phyloP scores from a whole-genome alignment of 2,113 vertebrate species.

The Toxotes chatareus region DNA sequence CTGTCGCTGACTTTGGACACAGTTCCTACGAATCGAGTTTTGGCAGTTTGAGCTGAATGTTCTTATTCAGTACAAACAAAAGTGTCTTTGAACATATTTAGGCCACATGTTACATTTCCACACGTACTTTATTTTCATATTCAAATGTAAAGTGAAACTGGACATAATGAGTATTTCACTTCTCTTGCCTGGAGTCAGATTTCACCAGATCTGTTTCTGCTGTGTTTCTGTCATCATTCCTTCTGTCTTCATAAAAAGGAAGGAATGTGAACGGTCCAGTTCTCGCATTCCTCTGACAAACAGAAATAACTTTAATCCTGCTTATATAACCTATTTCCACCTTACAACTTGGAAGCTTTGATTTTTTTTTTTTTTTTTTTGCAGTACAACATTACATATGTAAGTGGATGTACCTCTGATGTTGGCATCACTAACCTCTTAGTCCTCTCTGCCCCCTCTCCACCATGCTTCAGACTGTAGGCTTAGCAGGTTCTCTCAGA shows the following conservation, averaged over 20 bases:
- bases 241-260: constrained; percentile 6
- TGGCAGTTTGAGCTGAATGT: neutral
- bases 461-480: constrained; percentile 30
- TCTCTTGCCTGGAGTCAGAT: neutral
- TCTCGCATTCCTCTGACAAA: constrained; percentile 15
- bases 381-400: neutral
- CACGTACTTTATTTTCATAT: neutral
- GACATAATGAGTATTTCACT: neutral
- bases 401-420: constrained; percentile 3
- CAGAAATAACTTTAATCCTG: constrained; percentile 3
- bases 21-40: neutral
- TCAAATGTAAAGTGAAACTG: neutral
- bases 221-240: constrained; percentile 12
- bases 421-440: constrained; percentile 19
- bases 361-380: neutral
- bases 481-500: constrained; percentile 34
- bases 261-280: constrained; percentile 22
- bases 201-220: neutral
- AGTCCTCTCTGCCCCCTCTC: neutral
- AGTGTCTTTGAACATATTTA: neutral
- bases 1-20: neutral
- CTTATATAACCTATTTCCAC: constrained; percentile 29
- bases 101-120: neutral
- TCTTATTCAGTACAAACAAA: constrained; percentile 2
- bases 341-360: neutral